phyloP scores from a whole-genome alignment of 2,888 invertebrate genomes.

The Macaria liturata region DNA sequence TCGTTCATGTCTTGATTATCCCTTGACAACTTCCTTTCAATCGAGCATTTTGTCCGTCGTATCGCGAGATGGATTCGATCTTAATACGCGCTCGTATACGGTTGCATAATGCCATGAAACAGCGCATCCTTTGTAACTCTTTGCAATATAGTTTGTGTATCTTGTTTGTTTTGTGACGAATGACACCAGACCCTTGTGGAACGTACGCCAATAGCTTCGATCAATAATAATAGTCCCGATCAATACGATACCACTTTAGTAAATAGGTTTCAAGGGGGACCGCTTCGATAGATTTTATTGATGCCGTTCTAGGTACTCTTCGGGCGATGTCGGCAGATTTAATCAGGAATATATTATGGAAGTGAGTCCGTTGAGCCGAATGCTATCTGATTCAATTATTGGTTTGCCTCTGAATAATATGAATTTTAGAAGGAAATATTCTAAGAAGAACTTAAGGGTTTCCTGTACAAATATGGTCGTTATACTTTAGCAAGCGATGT shows the following conservation, averaged over 20 bases:
- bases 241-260: constrained; percentile 22
- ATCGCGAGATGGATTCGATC: constrained; percentile 30
- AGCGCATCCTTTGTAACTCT: constrained; percentile 18
- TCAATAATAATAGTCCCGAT: no score
- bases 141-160: not conserved
- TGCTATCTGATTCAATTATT: constrained; percentile 26
- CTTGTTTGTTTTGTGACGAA: not conserved
- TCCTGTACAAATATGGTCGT: constrained; percentile 16
- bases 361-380: constrained; percentile 17
- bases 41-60: constrained; percentile 27
- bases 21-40: constrained; percentile 72
- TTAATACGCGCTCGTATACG: constrained; percentile 22
- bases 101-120: constrained; percentile 21
- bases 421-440: constrained; percentile 14
- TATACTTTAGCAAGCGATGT: constrained; percentile 23
- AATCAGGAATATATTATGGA: constrained; percentile 21
- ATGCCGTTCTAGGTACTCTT: constrained; percentile 16
- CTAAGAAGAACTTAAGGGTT: constrained; percentile 27
- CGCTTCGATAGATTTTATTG: constrained; percentile 24
- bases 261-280: constrained; percentile 22
- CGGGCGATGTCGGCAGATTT: constrained; percentile 21
- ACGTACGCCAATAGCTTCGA: constrained; percentile 22
- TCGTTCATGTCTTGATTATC: constrained; percentile 75
- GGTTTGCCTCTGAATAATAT: constrained; percentile 23
- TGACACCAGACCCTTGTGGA: no score